Evolutionary conservation across 2,113 vertebrate genomes (phyloP), one percentile per base, ranked within the genome.

Genomic region (Oryzias javanicus): DNA sequence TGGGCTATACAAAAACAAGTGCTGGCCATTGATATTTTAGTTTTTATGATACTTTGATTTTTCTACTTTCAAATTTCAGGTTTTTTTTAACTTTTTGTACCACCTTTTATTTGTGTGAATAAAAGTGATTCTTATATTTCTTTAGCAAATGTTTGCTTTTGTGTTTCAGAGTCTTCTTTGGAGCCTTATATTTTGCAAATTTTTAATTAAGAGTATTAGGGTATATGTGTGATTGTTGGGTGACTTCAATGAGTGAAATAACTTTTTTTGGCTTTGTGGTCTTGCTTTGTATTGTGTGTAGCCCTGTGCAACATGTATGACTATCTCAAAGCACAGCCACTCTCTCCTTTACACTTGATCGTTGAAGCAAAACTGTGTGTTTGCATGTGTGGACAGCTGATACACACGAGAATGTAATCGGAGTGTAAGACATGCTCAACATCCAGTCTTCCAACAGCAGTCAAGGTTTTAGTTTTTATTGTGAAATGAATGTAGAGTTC

Each of bases 281-380:
- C 10, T 47, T 78, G 46, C 58, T 69, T 74, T 46, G 69, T 41
- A 63, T 49, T 48, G 40, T 55, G 66, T 67, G 58, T 55, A 77
- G 65, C 49, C 59, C 56, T 79, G 76, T 75, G 73, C 73, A 83
- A 70, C 71, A 68, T 78, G 67, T 78, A 73, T 74, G 76, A 80
- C 80, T 83, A 79, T 85, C 74, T 76, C 70, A 64, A 64, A 67
- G 69, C 55, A 82, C 83, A 82, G 74, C 55, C 35, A 68, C 57
- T 35, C 61, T 67, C 71, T 72, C 62, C 67, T 74, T 65, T 55
- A 81, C 71, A 76, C 55, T 79, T 65, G 73, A 65, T 60, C 59
- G 62, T 58, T 62, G 64, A 67, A 70, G 67, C 70, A 62, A 42
- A 41, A 66, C 74, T 18, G 35, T 64, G 54, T 78, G 41, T 61